Conservation (phyloP, 2,888 invertebrate genomes). For the Gymnoscelis rufifasciata region DNA sequence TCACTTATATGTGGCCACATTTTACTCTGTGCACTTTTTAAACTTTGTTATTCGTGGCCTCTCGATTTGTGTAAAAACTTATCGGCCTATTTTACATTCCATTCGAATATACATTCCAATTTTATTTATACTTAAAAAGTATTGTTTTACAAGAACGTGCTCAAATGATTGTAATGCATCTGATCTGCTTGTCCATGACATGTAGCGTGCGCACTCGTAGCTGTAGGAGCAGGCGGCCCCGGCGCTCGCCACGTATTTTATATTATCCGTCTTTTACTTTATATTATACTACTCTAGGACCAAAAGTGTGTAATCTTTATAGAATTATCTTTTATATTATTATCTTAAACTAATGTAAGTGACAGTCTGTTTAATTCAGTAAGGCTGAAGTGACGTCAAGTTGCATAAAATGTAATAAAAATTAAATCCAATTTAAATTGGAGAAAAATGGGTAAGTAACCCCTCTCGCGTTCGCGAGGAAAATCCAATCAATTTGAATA, state of each 20-base stretch:
- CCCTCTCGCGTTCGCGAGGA: background rate
- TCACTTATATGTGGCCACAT: conserved; percentile 48
- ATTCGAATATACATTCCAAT: conserved; percentile 26
- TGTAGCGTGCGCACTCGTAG: conserved; percentile 28
- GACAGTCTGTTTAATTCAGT: conserved; percentile 9
- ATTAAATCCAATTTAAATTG: conserved; percentile 15
- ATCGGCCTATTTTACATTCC: conserved; percentile 22
- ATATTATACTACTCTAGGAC: background rate
- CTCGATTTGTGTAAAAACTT: too few species aligned
- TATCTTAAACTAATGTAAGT: conserved; percentile 10
- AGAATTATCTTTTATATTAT: conserved; percentile 9
- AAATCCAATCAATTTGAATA: background rate
- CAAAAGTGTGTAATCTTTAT: conserved; percentile 11
- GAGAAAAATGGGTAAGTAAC: background rate
- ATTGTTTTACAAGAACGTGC: conserved; percentile 33
- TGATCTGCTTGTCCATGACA: conserved; percentile 43
- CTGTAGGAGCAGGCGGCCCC: conserved; percentile 25
- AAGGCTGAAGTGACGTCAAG: conserved; percentile 7
- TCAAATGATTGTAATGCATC: conserved; percentile 36
- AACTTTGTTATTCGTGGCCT: too few species aligned
- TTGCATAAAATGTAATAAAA: conserved; percentile 17
- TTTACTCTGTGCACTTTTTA: conserved; percentile 25
- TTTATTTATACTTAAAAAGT: conserved; percentile 27
- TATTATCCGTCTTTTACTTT: conserved; percentile 14
- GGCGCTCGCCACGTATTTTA: conserved; percentile 8